phyloP scores from a whole-genome alignment of 2,113 vertebrate species.

The Etheostoma spectabile region DNA sequence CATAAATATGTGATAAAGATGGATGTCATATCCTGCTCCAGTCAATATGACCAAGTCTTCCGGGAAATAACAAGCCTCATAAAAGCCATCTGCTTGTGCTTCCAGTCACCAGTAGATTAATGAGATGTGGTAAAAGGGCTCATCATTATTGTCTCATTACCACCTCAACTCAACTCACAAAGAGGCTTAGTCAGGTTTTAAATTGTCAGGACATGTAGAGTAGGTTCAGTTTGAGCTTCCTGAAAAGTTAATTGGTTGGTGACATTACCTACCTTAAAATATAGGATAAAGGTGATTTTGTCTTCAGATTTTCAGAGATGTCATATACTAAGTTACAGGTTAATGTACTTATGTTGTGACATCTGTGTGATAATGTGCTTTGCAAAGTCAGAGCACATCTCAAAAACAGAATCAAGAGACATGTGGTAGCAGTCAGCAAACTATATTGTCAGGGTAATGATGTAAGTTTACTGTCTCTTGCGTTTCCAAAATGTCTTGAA shows the following conservation, averaged over 20 bases:
- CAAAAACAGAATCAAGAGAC: neutral
- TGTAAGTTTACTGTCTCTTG: neutral
- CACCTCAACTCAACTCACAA: conserved; percentile 1
- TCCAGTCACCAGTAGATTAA: conserved; percentile 64
- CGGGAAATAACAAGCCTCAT: conserved; percentile 66
- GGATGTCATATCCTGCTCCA: conserved; percentile 32
- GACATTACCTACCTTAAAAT: neutral
- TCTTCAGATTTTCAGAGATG: neutral
- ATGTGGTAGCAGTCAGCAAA: neutral
- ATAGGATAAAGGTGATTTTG: neutral
- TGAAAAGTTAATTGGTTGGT: neutral
- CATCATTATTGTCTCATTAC: conserved; percentile 64
- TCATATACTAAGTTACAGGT: neutral
- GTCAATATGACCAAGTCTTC: conserved; percentile 49
- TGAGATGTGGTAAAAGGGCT: conserved; percentile 44
- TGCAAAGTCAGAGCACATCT: neutral
- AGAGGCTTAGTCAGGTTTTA: neutral
- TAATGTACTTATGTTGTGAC: neutral
- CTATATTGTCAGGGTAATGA: neutral
- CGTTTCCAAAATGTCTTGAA: too few relatives aligned
- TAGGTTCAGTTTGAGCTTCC: neutral
- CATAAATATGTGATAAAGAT: conserved; percentile 39
- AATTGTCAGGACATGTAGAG: neutral
- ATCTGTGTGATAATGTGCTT: neutral
- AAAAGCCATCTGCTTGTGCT: conserved; percentile 52